Evolutionary conservation across 2,797 vertebrate genomes (phyloP).

Genomic region (Botia kubotai): DNA sequence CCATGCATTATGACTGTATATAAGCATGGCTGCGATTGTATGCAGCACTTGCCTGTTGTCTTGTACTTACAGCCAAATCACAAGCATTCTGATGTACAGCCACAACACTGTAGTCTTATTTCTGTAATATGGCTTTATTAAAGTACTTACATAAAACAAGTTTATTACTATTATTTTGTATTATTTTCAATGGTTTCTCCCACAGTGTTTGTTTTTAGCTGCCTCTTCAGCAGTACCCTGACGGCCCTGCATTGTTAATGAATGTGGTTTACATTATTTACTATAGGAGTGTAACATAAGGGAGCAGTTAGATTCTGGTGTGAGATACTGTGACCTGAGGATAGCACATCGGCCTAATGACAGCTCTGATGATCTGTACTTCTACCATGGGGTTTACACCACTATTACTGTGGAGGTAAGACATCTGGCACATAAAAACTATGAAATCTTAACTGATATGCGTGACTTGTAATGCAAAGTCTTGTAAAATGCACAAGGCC

Average conservation of each 20-base stretch:
- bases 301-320: conserved; percentile 88
- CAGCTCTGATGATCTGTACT: conserved; percentile 83
- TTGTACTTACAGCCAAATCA: too few species aligned
- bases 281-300: conserved; percentile 79
- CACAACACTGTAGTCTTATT: too few species aligned
- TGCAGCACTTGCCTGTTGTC: too few species aligned
- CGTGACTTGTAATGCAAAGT: neutral
- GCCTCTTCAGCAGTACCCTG: conserved; percentile 5
- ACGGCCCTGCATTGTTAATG: conserved; percentile 51
- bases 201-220: neutral
- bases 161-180: neutral
- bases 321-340: conserved; percentile 91
- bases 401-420: conserved; percentile 87
- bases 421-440: neutral
- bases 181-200: neutral
- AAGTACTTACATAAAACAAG: too few species aligned
- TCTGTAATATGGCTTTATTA: too few species aligned
- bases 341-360: conserved; percentile 86
- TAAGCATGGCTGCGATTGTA: too few species aligned
- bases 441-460: neutral
- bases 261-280: conserved; percentile 58
- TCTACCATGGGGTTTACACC: conserved; percentile 91
- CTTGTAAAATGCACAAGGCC: too few species aligned
- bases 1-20: too few species aligned
- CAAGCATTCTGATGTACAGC: too few species aligned